These are phyloP conservation scores for Poecilia gillii DNA, from an alignment of 2,797 vertebrate genomes.

Conservation along the genomic window DNA sequence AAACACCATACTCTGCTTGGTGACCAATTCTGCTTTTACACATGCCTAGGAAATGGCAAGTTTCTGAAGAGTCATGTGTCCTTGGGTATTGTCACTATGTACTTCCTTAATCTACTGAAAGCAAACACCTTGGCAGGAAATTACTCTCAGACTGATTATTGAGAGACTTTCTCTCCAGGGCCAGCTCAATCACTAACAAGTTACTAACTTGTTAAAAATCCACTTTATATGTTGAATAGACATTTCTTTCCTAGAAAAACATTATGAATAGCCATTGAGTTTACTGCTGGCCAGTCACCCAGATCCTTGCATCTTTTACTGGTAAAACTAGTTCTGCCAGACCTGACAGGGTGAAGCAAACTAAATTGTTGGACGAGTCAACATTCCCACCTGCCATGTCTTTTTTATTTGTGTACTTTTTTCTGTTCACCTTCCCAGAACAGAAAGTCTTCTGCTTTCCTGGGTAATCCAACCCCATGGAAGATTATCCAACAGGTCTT, in stretches of 20 bases:
- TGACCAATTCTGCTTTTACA: not conserved
- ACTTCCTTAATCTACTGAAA: conserved; percentile 26
- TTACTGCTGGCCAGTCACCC: not conserved
- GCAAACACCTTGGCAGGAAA: not conserved
- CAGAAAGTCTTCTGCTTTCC: conserved; percentile 27
- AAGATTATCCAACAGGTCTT: conserved; percentile 53
- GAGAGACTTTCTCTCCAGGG: not conserved
- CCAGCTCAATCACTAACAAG: not conserved
- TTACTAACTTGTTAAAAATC: not conserved
- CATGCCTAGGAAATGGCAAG: not conserved
- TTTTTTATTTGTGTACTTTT: not conserved
- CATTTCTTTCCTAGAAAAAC: not conserved
- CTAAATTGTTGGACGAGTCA: conserved; percentile 13
- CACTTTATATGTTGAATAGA: not conserved
- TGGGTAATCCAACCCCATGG: conserved; percentile 50
- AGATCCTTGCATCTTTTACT: not conserved
- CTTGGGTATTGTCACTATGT: not conserved
- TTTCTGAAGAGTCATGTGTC: conserved; percentile 17
- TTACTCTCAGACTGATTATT: not conserved
- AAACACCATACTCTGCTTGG: not conserved
- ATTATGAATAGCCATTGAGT: not conserved
- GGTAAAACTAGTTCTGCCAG: conserved; percentile 50
- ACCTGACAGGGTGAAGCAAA: conserved; percentile 4
- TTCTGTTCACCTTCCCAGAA: not conserved
- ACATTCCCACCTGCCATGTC: not conserved